These are phyloP conservation scores for Speoplatyrhinus poulsoni DNA, from an alignment of 2,113 vertebrate genomes.

Conservation along the genomic window DNA sequence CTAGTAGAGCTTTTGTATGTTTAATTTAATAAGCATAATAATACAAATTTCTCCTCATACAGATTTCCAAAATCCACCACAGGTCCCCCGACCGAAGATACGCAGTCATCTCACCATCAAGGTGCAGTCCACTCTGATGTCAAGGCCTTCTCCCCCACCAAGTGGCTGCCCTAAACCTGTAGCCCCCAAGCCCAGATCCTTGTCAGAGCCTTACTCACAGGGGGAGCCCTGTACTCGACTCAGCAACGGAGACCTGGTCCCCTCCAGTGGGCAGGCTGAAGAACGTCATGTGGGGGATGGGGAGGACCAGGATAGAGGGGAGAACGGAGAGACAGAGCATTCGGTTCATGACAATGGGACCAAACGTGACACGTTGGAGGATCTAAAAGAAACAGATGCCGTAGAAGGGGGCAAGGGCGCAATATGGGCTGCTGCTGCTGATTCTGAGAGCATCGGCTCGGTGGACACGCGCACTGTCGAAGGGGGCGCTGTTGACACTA, in stretches of 20 bases:
- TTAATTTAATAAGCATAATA: background rate
- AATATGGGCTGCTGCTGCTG: conserved; percentile 42
- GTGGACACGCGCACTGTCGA: conserved; percentile 59
- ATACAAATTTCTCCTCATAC: conserved; percentile 35
- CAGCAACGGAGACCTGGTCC: conserved; percentile 82
- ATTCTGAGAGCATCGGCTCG: conserved; percentile 59
- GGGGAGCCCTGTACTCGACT: conserved; percentile 60
- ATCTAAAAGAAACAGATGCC: conserved; percentile 22
- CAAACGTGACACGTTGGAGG: conserved; percentile 28
- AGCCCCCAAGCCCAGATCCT: conserved; percentile 87
- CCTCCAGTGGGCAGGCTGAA: conserved; percentile 65
- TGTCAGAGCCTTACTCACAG: conserved; percentile 65
- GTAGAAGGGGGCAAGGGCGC: conserved; percentile 21
- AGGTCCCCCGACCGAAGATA: conserved; percentile 86
- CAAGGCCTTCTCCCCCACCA: conserved; percentile 76
- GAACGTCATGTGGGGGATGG: conserved; percentile 52
- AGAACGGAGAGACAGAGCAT: conserved; percentile 48
- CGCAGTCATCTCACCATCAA: conserved; percentile 79
- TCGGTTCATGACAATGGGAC: conserved; percentile 26
- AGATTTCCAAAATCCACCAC: conserved; percentile 87
- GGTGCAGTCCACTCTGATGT: conserved; percentile 83
- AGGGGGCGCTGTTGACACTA: conserved; percentile 43
- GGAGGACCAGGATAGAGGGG: conserved; percentile 50
- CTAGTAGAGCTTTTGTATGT: conserved; percentile 11
- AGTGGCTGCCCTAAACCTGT: conserved; percentile 85